phyloP scores from a whole-genome alignment of 2,797 vertebrate species.

The Ctenosaura bakeri region DNA sequence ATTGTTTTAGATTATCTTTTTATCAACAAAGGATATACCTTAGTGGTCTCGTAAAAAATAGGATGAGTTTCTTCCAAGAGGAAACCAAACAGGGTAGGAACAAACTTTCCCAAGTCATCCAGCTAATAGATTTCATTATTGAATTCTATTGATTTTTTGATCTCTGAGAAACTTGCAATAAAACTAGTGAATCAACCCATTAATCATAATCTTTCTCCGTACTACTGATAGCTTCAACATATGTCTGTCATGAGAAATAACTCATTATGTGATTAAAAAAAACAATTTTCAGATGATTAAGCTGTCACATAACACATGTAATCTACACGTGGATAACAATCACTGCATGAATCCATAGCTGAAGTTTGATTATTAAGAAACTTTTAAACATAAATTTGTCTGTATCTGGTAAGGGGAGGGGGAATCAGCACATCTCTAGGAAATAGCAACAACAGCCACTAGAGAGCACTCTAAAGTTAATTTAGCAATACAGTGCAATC shows the following conservation, averaged over 20 bases:
- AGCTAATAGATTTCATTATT: conserved; percentile 5
- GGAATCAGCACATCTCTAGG: neutral
- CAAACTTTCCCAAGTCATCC: conserved; percentile 12
- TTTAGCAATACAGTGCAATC: neutral
- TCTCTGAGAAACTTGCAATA: conserved; percentile 32
- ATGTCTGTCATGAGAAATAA: neutral
- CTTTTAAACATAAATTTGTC: neutral
- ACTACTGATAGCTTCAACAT: neutral
- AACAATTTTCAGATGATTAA: neutral
- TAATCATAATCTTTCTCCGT: neutral
- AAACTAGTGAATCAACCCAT: neutral
- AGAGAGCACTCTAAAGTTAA: conserved; percentile 54
- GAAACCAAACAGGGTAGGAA: conserved; percentile 17
- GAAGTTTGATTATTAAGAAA: neutral
- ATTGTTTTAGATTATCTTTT: conserved; percentile 15
- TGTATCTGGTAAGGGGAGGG: neutral
- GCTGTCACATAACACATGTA: neutral
- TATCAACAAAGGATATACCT: conserved; percentile 26
- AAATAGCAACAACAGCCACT: conserved; percentile 15
- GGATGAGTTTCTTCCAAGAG: neutral
- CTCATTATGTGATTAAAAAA: neutral
- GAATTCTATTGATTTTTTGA: conserved; percentile 33
- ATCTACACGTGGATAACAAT: neutral
- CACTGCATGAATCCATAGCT: neutral
- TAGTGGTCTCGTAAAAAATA: conserved; percentile 16